Evolutionary conservation across 2,797 vertebrate genomes (phyloP).

Genomic region (Tarsius wallacei): DNA sequence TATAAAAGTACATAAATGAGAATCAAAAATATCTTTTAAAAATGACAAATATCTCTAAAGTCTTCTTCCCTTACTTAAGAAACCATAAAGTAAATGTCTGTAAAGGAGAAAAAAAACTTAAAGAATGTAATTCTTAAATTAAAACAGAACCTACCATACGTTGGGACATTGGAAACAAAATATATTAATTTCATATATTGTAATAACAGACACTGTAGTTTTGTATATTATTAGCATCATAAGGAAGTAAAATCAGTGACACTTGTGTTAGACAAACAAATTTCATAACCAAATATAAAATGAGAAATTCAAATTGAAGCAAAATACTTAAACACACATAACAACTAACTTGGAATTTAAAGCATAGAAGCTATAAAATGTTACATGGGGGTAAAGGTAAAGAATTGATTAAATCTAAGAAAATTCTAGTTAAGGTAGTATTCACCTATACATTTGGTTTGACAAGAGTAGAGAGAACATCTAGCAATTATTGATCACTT

Average conservation of each 20-base stretch:
- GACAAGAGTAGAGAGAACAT: not conserved
- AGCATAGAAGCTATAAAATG: not conserved
- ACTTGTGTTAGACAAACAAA: not conserved
- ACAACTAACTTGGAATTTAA: not conserved
- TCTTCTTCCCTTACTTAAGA: not conserved
- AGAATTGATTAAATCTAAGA: not conserved
- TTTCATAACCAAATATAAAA: not conserved
- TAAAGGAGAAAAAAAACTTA: not conserved
- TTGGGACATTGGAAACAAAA: not conserved
- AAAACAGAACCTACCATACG: not conserved
- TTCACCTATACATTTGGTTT: not conserved
- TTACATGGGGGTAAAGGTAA: not conserved
- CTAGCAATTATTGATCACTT: not conserved
- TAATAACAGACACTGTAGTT: not conserved
- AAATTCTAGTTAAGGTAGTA: not conserved
- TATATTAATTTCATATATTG: not conserved
- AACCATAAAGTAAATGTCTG: not conserved
- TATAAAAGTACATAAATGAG: not conserved
- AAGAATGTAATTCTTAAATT: not conserved
- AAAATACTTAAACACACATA: constrained; percentile 2
- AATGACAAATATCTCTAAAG: not conserved
- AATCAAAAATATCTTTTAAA: not conserved
- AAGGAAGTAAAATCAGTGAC: not conserved
- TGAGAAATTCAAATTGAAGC: not conserved
- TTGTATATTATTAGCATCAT: not conserved